A percentile compares a stretch with the other conserved stretches of the same genome.
Conservation (phyloP, 1,140 invertebrate species). For the Nilaparvata lugens region DNA sequence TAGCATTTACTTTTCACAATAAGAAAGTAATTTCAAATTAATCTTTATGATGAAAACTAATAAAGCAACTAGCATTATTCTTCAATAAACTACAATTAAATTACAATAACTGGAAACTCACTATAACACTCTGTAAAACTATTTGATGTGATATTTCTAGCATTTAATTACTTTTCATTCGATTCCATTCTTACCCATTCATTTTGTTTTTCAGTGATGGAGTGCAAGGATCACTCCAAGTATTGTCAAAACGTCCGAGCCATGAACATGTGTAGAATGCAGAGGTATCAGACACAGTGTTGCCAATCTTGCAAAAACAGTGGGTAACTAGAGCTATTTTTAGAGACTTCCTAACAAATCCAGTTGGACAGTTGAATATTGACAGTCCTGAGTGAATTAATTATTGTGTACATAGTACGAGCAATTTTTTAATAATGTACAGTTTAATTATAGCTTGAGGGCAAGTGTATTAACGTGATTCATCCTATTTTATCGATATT, state of each 20-base stretch:
- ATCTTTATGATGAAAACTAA: too few relatives aligned
- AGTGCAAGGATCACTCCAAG: slow-evolving; percentile 68
- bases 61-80: too few relatives aligned
- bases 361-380: neutral
- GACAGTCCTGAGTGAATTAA: neutral
- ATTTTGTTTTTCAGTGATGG: slow-evolving; percentile 43
- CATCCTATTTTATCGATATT: too few relatives aligned
- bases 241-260: slow-evolving; percentile 69
- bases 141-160: too few relatives aligned
- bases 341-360: neutral
- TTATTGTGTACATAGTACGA: neutral
- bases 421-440: neutral
- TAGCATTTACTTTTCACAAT: too few relatives aligned
- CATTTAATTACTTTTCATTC: too few relatives aligned
- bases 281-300: slow-evolving; percentile 72
- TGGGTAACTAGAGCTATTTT: neutral
- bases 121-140: too few relatives aligned
- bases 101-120: too few relatives aligned
- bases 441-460: neutral
- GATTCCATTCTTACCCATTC: neutral
- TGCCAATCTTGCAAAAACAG: slow-evolving; percentile 60
- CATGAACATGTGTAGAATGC: slow-evolving; percentile 73
- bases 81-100: too few relatives aligned
- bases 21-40: too few relatives aligned
- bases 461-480: too few relatives aligned